Evolutionary conservation across 2,113 vertebrate species (phyloP).

Genomic region (Paradisaea rubra): DNA sequence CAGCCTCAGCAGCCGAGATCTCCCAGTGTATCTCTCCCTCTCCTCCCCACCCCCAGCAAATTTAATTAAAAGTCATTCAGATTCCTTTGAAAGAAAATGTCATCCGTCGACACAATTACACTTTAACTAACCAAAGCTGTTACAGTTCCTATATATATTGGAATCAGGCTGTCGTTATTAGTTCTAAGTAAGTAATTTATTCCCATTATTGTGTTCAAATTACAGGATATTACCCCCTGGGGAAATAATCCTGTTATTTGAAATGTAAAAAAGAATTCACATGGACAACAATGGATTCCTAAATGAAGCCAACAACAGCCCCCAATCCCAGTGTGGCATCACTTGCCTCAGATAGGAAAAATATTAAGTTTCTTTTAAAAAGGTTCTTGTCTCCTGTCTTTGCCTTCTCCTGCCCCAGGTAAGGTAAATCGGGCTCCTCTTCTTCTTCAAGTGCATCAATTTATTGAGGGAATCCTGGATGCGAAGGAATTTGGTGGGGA

Average conservation of each 20-base stretch:
- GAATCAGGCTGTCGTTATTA: slow-evolving; percentile 64
- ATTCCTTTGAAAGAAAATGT: slow-evolving; percentile 69
- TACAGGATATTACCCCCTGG: slow-evolving; percentile 66
- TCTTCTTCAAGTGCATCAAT: not conserved
- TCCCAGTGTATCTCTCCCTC: not conserved
- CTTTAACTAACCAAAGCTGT: slow-evolving; percentile 66
- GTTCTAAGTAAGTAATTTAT: slow-evolving; percentile 70
- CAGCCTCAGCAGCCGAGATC: not conserved
- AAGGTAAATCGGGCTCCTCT: not conserved
- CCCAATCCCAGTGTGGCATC: not conserved
- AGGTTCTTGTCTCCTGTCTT: not conserved
- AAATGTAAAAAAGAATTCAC: slow-evolving; percentile 66
- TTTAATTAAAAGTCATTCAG: slow-evolving; percentile 68
- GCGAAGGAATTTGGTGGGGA: not conserved
- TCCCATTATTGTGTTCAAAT: slow-evolving; percentile 69
- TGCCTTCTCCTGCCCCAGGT: not conserved
- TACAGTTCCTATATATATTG: slow-evolving; percentile 60
- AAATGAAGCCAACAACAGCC: slow-evolving; percentile 44
- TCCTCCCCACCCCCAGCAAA: slow-evolving; percentile 40
- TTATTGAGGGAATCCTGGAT: not conserved
- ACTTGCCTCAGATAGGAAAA: not conserved
- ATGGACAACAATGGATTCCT: slow-evolving; percentile 57
- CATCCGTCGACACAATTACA: slow-evolving; percentile 61
- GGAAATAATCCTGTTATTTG: slow-evolving; percentile 68
- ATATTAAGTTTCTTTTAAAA: not conserved